Evolutionary conservation across 2,113 vertebrate genomes (phyloP).

Genomic region (Notarius quadriscutis): DNA sequence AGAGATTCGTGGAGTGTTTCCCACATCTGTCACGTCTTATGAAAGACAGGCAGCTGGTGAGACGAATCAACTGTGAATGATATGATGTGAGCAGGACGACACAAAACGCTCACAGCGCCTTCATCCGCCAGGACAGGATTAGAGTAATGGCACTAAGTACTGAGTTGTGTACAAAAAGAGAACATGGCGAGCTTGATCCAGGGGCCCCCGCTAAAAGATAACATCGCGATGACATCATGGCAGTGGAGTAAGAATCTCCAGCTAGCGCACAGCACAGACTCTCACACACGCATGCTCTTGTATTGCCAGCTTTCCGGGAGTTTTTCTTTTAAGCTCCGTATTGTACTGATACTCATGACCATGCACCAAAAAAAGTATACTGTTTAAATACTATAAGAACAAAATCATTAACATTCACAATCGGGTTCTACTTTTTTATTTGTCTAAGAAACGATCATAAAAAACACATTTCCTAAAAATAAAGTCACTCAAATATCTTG

Average conservation of each 20-base stretch:
- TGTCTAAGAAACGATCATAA: no score
- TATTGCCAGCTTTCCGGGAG: neutral
- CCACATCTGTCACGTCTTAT: neutral
- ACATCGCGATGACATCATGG: conserved; percentile 29
- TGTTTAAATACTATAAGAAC: no score
- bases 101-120: neutral
- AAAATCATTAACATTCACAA: no score
- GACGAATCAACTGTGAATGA: neutral
- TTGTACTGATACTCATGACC: neutral
- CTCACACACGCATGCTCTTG: neutral
- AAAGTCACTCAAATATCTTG: neutral
- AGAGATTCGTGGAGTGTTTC: neutral
- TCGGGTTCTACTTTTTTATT: no score
- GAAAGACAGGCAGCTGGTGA: neutral
- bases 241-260: neutral
- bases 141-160: conserved; percentile 16
- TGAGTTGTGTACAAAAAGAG: neutral
- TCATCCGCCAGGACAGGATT: conserved; percentile 3
- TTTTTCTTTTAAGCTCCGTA: no score
- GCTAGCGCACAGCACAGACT: neutral
- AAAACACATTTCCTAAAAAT: neutral
- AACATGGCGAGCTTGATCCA: neutral
- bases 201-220: conserved; percentile 4
- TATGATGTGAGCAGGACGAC: conserved; percentile 10
- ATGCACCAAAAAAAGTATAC: neutral